A percentile compares a stretch with the other conserved stretches of the same genome.
Conservation (phyloP, 2,113 vertebrate genomes). For the Solea senegalensis region DNA sequence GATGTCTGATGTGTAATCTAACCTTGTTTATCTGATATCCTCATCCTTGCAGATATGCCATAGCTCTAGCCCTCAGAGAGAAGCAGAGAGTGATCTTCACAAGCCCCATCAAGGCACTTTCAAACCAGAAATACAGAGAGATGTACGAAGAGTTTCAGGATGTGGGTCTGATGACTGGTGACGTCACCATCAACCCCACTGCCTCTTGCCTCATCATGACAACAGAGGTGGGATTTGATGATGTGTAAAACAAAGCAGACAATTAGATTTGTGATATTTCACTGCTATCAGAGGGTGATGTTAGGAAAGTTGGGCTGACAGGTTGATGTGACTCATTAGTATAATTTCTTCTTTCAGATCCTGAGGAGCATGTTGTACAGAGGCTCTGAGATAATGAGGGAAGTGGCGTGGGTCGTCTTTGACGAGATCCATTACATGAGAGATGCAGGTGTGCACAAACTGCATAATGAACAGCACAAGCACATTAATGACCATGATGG, state of each 20-base stretch:
- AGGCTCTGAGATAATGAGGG: conserved; percentile 98
- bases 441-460: conserved; percentile 86
- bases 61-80: conserved; percentile 93
- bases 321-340: background rate
- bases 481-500: too few species aligned
- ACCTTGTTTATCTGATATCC: background rate
- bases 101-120: conserved; percentile 97
- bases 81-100: conserved; percentile 99
- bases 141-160: conserved; percentile 99
- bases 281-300: background rate
- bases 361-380: conserved; percentile 98
- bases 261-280: background rate
- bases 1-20: background rate
- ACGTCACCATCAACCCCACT: conserved; percentile 98
- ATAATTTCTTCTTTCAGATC: conserved; percentile 81
- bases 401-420: conserved; percentile 98
- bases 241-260: background rate
- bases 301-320: background rate
- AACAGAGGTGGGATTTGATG: conserved; percentile 86
- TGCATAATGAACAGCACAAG: background rate
- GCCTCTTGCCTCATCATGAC: conserved; percentile 99
- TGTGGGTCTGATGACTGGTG: conserved; percentile 97
- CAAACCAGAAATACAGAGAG: conserved; percentile 98
- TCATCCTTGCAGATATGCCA: conserved; percentile 87
- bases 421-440: conserved; percentile 99